Conservation (phyloP, 2,113 vertebrate species). For the Eretmochelys imbricata region DNA sequence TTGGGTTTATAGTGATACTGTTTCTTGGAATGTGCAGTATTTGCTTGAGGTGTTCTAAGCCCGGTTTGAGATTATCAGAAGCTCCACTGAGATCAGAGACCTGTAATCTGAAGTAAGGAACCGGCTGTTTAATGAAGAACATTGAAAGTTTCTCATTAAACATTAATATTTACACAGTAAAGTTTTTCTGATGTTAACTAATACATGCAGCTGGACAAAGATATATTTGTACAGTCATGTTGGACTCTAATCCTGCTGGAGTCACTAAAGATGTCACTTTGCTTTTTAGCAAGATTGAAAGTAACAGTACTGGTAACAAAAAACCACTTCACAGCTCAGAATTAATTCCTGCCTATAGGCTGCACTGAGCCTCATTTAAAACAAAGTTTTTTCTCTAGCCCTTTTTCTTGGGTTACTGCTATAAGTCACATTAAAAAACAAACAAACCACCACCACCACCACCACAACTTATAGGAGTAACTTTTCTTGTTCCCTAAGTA, state of each 20-base stretch:
- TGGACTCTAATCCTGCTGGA: background rate
- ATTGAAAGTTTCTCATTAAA: background rate
- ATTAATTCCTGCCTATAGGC: background rate
- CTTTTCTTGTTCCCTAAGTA: background rate
- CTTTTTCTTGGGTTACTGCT: background rate
- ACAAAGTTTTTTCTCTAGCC: background rate
- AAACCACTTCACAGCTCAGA: background rate
- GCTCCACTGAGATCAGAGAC: background rate
- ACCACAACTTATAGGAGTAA: background rate
- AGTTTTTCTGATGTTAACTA: background rate
- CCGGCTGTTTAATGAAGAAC: background rate
- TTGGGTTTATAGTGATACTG: background rate
- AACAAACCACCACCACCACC: too few relatives aligned
- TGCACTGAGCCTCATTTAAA: background rate
- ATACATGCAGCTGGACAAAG: background rate
- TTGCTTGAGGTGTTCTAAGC: conserved; percentile 14
- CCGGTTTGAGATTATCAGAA: background rate
- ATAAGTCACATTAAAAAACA: background rate
- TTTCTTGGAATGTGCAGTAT: background rate
- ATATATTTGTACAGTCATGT: background rate
- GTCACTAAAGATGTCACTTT: background rate
- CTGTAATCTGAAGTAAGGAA: background rate
- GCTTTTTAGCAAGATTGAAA: background rate
- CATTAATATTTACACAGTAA: background rate
- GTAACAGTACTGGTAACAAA: background rate